Evolutionary conservation across 1,140 invertebrate species (phyloP), one percentile per base, ranked within the genome.

Genomic region (Patella vulgata): DNA sequence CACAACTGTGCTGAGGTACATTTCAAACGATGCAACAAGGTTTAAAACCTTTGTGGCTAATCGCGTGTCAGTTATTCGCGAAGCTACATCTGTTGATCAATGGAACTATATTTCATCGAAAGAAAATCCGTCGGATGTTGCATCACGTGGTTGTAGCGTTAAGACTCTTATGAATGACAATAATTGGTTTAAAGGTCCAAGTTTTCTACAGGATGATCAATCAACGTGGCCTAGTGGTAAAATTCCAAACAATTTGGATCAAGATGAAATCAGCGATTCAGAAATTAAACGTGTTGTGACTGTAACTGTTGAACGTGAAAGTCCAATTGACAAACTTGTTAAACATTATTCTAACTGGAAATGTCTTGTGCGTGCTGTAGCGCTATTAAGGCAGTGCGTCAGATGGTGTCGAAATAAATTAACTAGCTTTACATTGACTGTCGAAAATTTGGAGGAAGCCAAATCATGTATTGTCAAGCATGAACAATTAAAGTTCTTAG

Each of bases 21-120:
- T 69, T 21, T 33, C 11, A 19, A 68, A 63, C 52, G 60, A 50
- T 21, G 44, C 47, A 0, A 31, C 52, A 9, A 23, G 66, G n/a
- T 69, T 69, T 39, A 47, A 63, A 11, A 44, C 39, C 4, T 71
- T 71, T 56, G 66, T 71, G 9, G 69, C 66, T 5, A 65, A 71
- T 33, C n/a, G 66, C 3, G n/a, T 71, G 3, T n/a, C 46, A 11
- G 19, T 71, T 3, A 68, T 68, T 51, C 23, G 53, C 9, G 58
- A 71, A 8, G 30, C 43, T 31, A 46, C 61, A 19, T 12, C 25
- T 5, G 28, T 48, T 9, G 21, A 50, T 28, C 23, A 64, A 17
- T 71, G 66, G 69, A 14, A 46, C 17, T 68, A 57, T 43, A 27
- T 71, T n/a, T n/a, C 30, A 12, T 5, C 43, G 53, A 69, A 36